These are phyloP conservation scores for Acleris laterana DNA, from an alignment of 2,888 invertebrate genomes.

Conservation along the genomic window DNA sequence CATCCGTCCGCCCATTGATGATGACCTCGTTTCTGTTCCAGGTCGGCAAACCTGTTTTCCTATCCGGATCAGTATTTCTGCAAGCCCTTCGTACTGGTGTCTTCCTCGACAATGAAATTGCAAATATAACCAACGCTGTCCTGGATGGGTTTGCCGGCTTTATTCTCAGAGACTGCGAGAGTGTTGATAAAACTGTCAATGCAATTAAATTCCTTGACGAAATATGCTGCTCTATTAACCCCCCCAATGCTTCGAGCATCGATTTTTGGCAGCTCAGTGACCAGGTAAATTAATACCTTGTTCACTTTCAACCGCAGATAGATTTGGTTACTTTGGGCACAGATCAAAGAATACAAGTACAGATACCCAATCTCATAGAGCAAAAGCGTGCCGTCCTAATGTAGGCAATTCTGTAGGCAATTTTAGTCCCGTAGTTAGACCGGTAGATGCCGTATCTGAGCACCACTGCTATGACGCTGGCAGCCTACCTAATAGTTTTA, in stretches of 20 bases:
- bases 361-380: too few species aligned
- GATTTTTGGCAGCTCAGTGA: conserved; percentile 55
- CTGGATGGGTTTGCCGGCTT: conserved; percentile 68
- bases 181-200: conserved; percentile 47
- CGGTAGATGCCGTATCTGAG: too few species aligned
- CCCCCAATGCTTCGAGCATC: conserved; percentile 49
- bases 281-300: conserved; percentile 46
- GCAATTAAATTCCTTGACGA: conserved; percentile 56
- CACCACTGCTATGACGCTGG: too few species aligned
- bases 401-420: too few species aligned
- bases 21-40: conserved; percentile 42
- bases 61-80: conserved; percentile 63
- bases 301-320: too few species aligned
- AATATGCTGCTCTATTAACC: conserved; percentile 59
- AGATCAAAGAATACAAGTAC: too few species aligned
- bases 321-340: too few species aligned
- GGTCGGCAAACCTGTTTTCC: conserved; percentile 66
- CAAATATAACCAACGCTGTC: conserved; percentile 63
- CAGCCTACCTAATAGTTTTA: too few species aligned
- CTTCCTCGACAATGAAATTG: conserved; percentile 50
- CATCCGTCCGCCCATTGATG: too few species aligned
- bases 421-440: too few species aligned
- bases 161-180: conserved; percentile 49
- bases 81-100: conserved; percentile 47
- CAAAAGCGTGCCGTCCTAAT: too few species aligned